Conservation (phyloP, 1,140 invertebrate species). For the Sarcophaga bullata region DNA sequence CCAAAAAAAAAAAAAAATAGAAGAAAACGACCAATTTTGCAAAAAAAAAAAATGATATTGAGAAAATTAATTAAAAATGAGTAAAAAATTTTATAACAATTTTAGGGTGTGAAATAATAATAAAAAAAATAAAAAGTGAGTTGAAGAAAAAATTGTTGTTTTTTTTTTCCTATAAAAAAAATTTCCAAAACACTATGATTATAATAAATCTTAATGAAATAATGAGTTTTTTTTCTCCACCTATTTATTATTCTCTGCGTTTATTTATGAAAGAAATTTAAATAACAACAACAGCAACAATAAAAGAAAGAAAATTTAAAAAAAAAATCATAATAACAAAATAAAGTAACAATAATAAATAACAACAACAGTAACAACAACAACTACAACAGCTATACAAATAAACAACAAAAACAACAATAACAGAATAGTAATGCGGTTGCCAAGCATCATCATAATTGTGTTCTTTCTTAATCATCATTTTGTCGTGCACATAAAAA, state of each 20-base stretch:
- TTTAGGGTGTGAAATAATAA: neutral
- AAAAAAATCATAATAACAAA: constrained; percentile 1
- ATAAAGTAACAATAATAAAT: neutral
- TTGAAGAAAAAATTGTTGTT: neutral
- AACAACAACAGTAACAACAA: neutral
- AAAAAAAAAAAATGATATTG: neutral
- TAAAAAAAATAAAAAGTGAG: neutral
- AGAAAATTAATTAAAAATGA: neutral
- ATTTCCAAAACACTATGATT: neutral
- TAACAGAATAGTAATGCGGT: constrained; percentile 8
- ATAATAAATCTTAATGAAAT: neutral
- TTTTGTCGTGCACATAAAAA: neutral
- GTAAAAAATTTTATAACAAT: neutral
- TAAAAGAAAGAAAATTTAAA: neutral
- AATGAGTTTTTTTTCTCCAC: neutral
- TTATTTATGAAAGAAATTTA: neutral
- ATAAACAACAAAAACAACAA: neutral
- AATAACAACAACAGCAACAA: neutral
- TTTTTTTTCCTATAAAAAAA: neutral
- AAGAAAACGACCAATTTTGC: constrained; percentile 8
- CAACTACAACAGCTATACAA: neutral
- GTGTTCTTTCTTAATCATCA: constrained; percentile 8
- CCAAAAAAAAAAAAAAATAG: neutral
- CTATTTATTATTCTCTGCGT: neutral
- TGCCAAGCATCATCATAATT: constrained; percentile 21